Conservation (phyloP, 2,113 vertebrate genomes). For the Actenoides hombroni region DNA sequence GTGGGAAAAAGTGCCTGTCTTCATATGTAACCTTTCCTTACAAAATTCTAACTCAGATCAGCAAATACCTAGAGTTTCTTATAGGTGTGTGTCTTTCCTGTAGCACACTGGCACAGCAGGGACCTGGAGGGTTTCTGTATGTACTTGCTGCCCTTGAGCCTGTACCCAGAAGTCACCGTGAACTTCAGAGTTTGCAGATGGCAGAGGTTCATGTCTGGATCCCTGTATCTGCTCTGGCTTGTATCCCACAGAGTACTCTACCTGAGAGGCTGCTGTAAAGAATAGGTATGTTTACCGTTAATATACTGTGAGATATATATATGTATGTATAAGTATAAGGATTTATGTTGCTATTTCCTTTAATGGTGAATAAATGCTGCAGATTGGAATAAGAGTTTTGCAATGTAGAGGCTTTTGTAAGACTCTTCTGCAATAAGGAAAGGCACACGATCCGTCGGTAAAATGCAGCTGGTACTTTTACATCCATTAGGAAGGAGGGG, state of each 20-base stretch:
- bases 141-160: not conserved
- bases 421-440: conserved; percentile 13
- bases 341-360: not conserved
- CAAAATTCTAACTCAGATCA: not conserved
- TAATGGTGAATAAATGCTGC: not conserved
- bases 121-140: not conserved
- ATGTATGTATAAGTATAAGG: not conserved
- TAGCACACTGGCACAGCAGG: not conserved
- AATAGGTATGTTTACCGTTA: not conserved
- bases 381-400: not conserved
- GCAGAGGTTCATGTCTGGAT: not conserved
- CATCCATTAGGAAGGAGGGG: conserved; percentile 40
- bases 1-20: not conserved
- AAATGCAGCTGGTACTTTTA: conserved; percentile 34
- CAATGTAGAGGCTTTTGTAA: not conserved
- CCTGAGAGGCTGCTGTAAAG: not conserved
- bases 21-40: not conserved
- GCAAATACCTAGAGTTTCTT: not conserved
- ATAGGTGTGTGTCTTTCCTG: not conserved
- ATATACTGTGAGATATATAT: not conserved
- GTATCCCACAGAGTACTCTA: not conserved
- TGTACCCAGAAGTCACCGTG: not conserved
- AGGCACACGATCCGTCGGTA: conserved; percentile 31
- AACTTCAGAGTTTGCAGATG: not conserved
- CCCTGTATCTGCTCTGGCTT: not conserved